phyloP scores from a whole-genome alignment of 2,113 vertebrate genomes.

The Leptobrachium leishanense region DNA sequence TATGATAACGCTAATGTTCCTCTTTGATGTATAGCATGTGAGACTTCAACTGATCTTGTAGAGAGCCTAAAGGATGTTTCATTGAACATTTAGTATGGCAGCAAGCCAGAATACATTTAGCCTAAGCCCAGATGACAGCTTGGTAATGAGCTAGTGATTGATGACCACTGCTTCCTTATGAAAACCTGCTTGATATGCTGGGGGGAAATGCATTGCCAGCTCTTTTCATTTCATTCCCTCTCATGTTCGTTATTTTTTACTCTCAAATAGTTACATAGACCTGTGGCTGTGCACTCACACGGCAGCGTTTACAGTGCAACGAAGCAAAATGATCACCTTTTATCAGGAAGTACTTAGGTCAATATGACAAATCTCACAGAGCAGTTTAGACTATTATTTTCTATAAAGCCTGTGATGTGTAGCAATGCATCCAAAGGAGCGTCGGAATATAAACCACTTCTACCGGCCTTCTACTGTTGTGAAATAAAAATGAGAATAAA shows the following conservation, averaged over 20 bases:
- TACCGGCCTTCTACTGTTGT: too few species aligned
- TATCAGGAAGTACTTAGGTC: constrained; percentile 43
- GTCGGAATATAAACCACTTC: too few species aligned
- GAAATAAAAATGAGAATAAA: too few species aligned
- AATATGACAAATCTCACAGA: constrained; percentile 31
- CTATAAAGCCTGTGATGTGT: not conserved
- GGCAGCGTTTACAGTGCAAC: constrained; percentile 60
- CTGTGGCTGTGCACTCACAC: constrained; percentile 57
- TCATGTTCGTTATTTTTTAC: constrained; percentile 66
- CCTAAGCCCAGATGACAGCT: constrained; percentile 79
- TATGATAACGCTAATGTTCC: constrained; percentile 77
- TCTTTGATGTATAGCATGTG: constrained; percentile 78
- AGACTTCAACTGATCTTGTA: constrained; percentile 78
- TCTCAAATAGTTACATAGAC: constrained; percentile 56
- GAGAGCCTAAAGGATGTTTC: constrained; percentile 82
- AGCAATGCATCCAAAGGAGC: too few species aligned
- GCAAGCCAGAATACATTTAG: constrained; percentile 83
- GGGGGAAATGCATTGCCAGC: constrained; percentile 68
- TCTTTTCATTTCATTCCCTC: constrained; percentile 69
- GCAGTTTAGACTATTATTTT: constrained; percentile 35
- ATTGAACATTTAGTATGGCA: constrained; percentile 82
- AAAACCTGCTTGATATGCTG: constrained; percentile 82
- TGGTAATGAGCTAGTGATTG: constrained; percentile 87
- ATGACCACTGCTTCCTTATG: constrained; percentile 78
- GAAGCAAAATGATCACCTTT: constrained; percentile 53